Conservation (phyloP, 2,797 vertebrate genomes). For the Trematocara caparti region DNA sequence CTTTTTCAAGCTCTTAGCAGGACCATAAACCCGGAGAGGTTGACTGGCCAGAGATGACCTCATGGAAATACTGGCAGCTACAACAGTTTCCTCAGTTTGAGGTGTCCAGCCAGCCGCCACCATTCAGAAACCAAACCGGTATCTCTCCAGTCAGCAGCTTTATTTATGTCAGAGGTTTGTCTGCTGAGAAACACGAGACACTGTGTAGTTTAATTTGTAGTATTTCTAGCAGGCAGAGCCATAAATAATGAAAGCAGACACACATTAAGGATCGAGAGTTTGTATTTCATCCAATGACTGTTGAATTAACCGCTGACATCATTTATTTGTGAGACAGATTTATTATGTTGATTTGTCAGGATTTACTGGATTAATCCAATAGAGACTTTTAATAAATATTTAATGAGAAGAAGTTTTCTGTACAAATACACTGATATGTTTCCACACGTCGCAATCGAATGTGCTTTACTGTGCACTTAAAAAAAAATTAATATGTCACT, state of each 20-base stretch:
- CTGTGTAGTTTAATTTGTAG: neutral
- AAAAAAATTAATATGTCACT: neutral
- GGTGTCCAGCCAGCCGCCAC: constrained; percentile 17
- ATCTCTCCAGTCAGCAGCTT: neutral
- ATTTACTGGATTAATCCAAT: neutral
- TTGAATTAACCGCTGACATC: neutral
- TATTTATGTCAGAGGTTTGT: neutral
- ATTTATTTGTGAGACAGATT: neutral
- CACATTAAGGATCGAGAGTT: neutral
- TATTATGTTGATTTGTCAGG: neutral
- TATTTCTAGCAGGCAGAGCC: neutral
- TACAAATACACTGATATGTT: neutral
- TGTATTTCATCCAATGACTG: neutral
- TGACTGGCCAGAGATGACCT: constrained; percentile 45
- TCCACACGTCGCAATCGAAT: neutral
- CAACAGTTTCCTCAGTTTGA: constrained; percentile 32
- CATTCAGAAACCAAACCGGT: neutral
- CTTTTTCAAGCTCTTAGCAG: constrained; percentile 23
- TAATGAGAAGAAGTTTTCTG: neutral
- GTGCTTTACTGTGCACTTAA: neutral
- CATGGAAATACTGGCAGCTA: constrained; percentile 45
- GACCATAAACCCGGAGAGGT: constrained; percentile 23
- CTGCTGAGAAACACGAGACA: neutral
- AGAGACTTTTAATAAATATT: neutral
- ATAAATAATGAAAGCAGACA: neutral